A percentile compares a stretch with the other conserved stretches of the same genome.
phyloP scores from a whole-genome alignment of 2,113 vertebrate genomes.

The Ellobius talpinus region DNA sequence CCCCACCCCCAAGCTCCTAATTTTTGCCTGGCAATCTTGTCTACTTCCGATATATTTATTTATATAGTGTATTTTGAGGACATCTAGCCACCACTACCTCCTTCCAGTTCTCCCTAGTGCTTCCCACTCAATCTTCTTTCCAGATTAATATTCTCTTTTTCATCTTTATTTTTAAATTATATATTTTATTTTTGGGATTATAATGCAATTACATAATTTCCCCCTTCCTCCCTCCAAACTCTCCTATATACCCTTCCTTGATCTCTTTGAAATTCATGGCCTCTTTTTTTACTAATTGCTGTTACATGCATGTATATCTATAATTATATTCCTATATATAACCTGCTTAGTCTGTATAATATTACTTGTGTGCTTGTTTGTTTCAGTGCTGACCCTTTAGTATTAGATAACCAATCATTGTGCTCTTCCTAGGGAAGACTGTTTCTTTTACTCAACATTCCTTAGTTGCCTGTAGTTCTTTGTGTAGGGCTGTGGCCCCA shows the following conservation, averaged over 20 bases:
- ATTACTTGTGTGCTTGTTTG: background rate
- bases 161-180: background rate
- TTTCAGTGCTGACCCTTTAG: background rate
- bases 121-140: background rate
- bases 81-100: background rate
- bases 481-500: too few relatives aligned
- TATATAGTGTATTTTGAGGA: background rate
- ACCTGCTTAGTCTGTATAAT: background rate
- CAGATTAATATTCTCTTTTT: background rate
- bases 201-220: background rate
- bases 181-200: background rate
- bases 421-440: background rate
- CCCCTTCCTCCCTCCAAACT: background rate
- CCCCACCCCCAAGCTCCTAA: too few relatives aligned
- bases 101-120: background rate
- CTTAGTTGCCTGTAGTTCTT: background rate
- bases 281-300: background rate
- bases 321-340: background rate
- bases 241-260: too few relatives aligned
- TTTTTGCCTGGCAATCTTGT: too few relatives aligned
- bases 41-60: too few relatives aligned
- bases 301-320: background rate
- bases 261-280: background rate
- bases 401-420: background rate
- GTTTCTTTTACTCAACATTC: background rate